Evolutionary conservation across 2,888 invertebrate genomes (phyloP), one percentile per base, ranked within the genome.

Genomic region (Tachystola acroxantha): DNA sequence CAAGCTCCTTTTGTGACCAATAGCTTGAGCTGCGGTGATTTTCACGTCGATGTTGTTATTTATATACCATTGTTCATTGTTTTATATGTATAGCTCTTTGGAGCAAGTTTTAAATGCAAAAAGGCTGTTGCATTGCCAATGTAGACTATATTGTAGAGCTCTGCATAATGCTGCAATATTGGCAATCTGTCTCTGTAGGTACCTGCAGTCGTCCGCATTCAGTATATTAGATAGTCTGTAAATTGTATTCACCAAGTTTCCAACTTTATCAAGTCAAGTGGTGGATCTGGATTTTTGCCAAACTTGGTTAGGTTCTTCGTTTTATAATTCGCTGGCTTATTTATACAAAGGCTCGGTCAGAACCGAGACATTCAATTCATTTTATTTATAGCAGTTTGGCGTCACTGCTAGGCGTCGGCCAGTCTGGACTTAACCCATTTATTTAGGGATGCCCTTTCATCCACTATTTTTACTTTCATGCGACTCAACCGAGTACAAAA

Each of bases 381-480:
- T 39, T 60, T 68, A 68, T 71, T 70, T 73, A 72, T 71, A 61
- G 58, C 41, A 30, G 50, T 48, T 53, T 48, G 55, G 50, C 32
- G 50, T 48, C 53, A 48, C 54, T 50, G 51, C 38, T 46, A 10
- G 77, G 68, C 82, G 80, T 74, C 82, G 45, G 42, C 39, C 45
- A 52, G 82, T 73, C 77, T 78, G 68, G 73, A 65, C 71, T 60
- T n/a, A 62, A 59, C 64, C 59, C 56, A 53, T 49, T 55, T 65
- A 58, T 60, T 63, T 48, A 51, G 57, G 53, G 57, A 55, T 61
- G 64, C 60, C 57, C 53, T 58, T 55, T 46, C 14, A 29, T 9
- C 14, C 7, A 9, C 13, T 24, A 24, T 24, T 24, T 20, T 20
- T 20, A 20, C n/a, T n/a, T n/a, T n/a, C n/a, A n/a, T n/a, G n/a